These are phyloP conservation scores for Xenus cinereus DNA, from an alignment of 2,113 vertebrate genomes.

Conservation along the genomic window DNA sequence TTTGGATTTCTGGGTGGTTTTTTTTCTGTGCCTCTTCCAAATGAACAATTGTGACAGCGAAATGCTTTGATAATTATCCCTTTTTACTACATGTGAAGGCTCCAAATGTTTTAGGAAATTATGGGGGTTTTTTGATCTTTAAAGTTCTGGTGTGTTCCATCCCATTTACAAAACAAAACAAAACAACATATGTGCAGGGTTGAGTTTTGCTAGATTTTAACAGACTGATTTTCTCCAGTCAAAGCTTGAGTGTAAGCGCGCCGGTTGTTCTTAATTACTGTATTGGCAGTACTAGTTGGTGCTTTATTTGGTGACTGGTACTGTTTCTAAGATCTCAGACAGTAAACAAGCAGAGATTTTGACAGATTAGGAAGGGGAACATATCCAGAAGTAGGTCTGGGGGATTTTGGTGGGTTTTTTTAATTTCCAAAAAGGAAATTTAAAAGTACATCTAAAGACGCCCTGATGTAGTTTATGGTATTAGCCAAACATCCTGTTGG, in stretches of 20 bases:
- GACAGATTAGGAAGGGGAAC: not conserved
- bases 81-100: not conserved
- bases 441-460: not conserved
- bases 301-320: not conserved
- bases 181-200: constrained; percentile 63
- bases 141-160: constrained; percentile 54
- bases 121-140: constrained; percentile 23
- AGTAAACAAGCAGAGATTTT: not conserved
- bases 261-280: constrained; percentile 37
- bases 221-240: constrained; percentile 7
- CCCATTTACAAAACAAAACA: constrained; percentile 62
- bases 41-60: constrained; percentile 21
- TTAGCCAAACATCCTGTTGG: not conserved
- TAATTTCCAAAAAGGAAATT: not conserved
- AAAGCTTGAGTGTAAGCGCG: not conserved
- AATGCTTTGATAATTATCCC: constrained; percentile 13
- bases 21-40: not conserved
- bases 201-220: constrained; percentile 53
- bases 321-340: not conserved
- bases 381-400: not conserved
- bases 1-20: not conserved
- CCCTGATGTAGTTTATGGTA: not conserved
- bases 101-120: constrained; percentile 46
- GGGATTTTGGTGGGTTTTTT: not conserved
- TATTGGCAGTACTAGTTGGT: constrained; percentile 18